Conservation (phyloP, 2,113 vertebrate genomes). For the Turdus rufiventris region DNA sequence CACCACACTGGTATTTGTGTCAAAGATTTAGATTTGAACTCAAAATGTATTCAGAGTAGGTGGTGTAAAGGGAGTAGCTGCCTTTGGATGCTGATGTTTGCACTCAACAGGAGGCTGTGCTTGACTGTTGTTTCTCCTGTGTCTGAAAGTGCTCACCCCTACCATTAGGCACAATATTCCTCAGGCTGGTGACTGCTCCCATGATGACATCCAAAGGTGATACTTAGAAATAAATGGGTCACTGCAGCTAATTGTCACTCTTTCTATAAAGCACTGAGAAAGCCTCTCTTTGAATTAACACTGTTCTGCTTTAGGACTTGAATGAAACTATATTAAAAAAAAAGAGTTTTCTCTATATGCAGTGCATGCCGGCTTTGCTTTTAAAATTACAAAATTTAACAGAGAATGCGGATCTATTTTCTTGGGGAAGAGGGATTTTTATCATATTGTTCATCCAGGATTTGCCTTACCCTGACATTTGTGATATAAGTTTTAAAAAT, state of each 20-base stretch:
- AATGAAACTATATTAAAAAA: not conserved
- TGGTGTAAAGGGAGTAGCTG: not conserved
- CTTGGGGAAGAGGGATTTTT: conserved; percentile 72
- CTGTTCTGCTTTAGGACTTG: conserved; percentile 68
- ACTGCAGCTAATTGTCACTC: conserved; percentile 63
- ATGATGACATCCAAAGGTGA: conserved; percentile 37
- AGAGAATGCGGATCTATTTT: conserved; percentile 76
- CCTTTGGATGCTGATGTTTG: not conserved
- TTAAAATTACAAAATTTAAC: conserved; percentile 67
- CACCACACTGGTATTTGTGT: not conserved
- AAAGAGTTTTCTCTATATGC: conserved; percentile 65
- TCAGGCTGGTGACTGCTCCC: conserved; percentile 36
- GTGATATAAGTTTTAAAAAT: conserved; percentile 69
- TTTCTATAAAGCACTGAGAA: conserved; percentile 64
- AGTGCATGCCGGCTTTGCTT: conserved; percentile 75
- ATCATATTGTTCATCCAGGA: conserved; percentile 70
- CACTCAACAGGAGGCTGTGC: not conserved
- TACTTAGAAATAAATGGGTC: conserved; percentile 35
- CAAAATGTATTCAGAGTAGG: not conserved
- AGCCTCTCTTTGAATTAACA: conserved; percentile 72
- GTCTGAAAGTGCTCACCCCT: conserved; percentile 3
- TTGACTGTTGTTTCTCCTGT: not conserved
- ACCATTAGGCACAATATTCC: not conserved
- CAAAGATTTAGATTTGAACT: not conserved
- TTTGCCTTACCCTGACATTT: conserved; percentile 80